phyloP scores from a whole-genome alignment of 2,888 invertebrate species.

The Cephalotes varians region DNA sequence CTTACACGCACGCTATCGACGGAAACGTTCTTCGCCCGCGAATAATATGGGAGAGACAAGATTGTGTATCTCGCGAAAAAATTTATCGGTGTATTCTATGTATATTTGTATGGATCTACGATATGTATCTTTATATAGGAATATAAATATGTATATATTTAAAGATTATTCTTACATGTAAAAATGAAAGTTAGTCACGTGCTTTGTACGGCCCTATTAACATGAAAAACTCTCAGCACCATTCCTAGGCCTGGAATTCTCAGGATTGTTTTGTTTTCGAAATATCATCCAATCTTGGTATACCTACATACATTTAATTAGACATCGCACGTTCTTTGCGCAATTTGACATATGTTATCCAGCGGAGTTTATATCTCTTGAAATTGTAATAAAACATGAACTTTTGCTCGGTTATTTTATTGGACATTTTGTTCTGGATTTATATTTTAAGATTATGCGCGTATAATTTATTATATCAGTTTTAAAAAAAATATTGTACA shows the following conservation, averaged over 20 bases:
- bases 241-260: background rate
- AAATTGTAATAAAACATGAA: background rate
- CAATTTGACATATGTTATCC: background rate
- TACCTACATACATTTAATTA: slow-evolving; percentile 36
- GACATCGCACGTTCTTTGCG: background rate
- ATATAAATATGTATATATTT: background rate
- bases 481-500: background rate
- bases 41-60: background rate
- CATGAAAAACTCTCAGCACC: slow-evolving; percentile 11
- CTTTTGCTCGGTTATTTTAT: background rate
- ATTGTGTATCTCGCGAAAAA: background rate
- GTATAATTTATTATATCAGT: background rate
- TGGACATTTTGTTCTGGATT: background rate
- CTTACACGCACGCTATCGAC: background rate
- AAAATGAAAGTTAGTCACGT: slow-evolving; percentile 20
- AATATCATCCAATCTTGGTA: slow-evolving; percentile 26
- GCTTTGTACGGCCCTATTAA: background rate
- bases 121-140: background rate
- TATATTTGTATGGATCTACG: background rate
- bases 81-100: background rate
- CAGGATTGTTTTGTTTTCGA: slow-evolving; percentile 47
- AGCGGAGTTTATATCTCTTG: background rate
- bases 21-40: background rate
- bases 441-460: background rate
- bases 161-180: background rate